Evolutionary conservation across 2,113 vertebrate genomes (phyloP), one percentile per base, ranked within the genome.

Genomic region (Dasyornis broadbenti): DNA sequence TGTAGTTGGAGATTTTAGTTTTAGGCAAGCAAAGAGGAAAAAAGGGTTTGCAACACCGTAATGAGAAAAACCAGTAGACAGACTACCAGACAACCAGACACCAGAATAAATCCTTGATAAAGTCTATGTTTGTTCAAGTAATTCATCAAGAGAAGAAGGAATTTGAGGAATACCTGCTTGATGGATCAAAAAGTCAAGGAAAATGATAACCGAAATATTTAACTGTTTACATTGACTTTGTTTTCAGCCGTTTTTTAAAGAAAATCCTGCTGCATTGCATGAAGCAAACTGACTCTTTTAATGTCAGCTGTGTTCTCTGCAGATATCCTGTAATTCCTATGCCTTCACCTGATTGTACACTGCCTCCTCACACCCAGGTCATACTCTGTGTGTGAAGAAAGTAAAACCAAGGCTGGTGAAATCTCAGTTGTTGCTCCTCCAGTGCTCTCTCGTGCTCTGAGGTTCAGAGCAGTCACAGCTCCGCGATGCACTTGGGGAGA

Each of bases 101-200:
- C 20, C 24, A 79, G 64, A 91, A 80, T 16, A 90, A 94, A 90
- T 53, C 79, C 75, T 53, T 45, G 73, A 82, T 40, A 53, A 91
- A 95, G 73, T 18, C 70, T 40, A 0, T 3, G 0, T 79, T 87
- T 82, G 53, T 72, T 57, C 65, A 86, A 49, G 45, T 65, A 80
- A 81, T 81, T 92, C 33, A 78, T 65, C 72, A 73, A 42, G 64
- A 77, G 66, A 28, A 50, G n/a, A 86, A 89, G 18, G 83, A 92
- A 92, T 90, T 31, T 53, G 50, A 94, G 50, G 68, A 95, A 77
- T 61, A 95, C 30, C 45, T 89, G 68, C 60, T 33, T 78, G 42
- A 89, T 1, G 70, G 76, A 76, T 69, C 28, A 82, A 82, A 83
- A 76, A 92, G 49, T 42, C 75, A 75, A 69, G 42, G 64, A 30